A percentile compares a stretch with the other conserved stretches of the same genome.
phyloP scores from a whole-genome alignment of 2,888 invertebrate genomes.

The Amiota communis region DNA sequence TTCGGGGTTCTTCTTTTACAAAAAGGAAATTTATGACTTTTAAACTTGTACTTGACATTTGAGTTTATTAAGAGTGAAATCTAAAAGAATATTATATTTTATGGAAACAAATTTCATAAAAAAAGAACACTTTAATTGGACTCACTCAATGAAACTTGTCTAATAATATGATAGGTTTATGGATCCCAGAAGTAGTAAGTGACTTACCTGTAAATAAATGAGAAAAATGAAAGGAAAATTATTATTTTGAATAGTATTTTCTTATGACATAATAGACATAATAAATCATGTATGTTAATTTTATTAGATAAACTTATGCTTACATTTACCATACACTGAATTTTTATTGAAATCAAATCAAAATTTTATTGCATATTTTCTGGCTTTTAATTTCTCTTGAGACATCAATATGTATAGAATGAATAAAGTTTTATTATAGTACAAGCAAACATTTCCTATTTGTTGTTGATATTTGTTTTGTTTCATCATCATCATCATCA shows the following conservation, averaged over 20 bases:
- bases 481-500: too few relatives aligned
- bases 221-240: slow-evolving; percentile 25
- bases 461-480: too few relatives aligned
- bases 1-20: slow-evolving; percentile 29
- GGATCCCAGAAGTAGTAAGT: slow-evolving; percentile 2
- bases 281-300: slow-evolving; percentile 26
- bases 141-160: too few relatives aligned
- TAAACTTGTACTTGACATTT: slow-evolving; percentile 58
- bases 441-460: neutral
- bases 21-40: slow-evolving; percentile 57
- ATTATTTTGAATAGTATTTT: neutral
- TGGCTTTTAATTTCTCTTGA: slow-evolving; percentile 21
- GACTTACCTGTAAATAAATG: slow-evolving; percentile 58
- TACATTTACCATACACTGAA: neutral
- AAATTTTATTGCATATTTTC: slow-evolving; percentile 28
- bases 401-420: neutral
- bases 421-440: neutral
- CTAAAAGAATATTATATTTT: neutral
- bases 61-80: slow-evolving; percentile 39
- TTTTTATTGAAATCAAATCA: slow-evolving; percentile 17
- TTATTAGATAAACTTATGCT: slow-evolving; percentile 1
- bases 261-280: neutral
- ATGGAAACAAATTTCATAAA: neutral
- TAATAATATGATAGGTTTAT: too few relatives aligned
- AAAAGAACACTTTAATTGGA: neutral